Percentiles rank a stretch among this genome's conserved stretches.
Evolutionary conservation across 2,797 vertebrate genomes (phyloP).

Genomic region (Lithobates pipiens): DNA sequence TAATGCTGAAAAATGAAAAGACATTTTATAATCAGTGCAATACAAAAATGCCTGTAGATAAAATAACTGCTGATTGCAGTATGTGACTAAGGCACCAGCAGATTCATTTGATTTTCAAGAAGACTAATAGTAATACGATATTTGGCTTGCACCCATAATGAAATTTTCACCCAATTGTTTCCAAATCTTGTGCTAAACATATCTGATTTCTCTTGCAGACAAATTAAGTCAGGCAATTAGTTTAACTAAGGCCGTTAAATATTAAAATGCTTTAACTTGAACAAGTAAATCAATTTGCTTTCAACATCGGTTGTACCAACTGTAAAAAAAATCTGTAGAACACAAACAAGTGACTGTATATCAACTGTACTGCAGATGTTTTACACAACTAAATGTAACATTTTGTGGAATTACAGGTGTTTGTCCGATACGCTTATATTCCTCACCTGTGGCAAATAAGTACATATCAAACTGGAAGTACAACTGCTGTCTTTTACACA

Average conservation of each 20-base stretch:
- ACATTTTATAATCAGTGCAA: neutral
- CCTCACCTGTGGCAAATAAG: neutral
- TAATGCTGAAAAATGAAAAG: constrained; percentile 79
- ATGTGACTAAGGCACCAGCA: constrained; percentile 35
- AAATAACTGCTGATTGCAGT: constrained; percentile 21
- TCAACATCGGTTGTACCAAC: constrained; percentile 42
- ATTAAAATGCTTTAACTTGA: constrained; percentile 59
- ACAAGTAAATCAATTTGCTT: constrained; percentile 59
- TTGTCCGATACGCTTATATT: neutral
- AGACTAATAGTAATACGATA: constrained; percentile 54
- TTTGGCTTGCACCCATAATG: constrained; percentile 56
- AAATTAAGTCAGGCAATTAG: constrained; percentile 59
- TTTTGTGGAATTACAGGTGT: constrained; percentile 8
- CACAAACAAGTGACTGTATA: constrained; percentile 36
- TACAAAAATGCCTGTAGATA: constrained; percentile 12
- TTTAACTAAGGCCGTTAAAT: constrained; percentile 55
- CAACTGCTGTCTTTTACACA: neutral
- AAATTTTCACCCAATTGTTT: constrained; percentile 59
- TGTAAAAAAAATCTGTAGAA: constrained; percentile 39
- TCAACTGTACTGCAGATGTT: constrained; percentile 20
- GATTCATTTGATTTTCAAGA: constrained; percentile 38
- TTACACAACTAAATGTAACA: constrained; percentile 9
- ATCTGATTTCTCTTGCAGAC: constrained; percentile 55
- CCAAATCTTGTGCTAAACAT: constrained; percentile 55
- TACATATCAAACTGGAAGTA: neutral